Evolutionary conservation across 2,797 vertebrate species (phyloP), one percentile per base, ranked within the genome.

Genomic region (Xenopus petersii): DNA sequence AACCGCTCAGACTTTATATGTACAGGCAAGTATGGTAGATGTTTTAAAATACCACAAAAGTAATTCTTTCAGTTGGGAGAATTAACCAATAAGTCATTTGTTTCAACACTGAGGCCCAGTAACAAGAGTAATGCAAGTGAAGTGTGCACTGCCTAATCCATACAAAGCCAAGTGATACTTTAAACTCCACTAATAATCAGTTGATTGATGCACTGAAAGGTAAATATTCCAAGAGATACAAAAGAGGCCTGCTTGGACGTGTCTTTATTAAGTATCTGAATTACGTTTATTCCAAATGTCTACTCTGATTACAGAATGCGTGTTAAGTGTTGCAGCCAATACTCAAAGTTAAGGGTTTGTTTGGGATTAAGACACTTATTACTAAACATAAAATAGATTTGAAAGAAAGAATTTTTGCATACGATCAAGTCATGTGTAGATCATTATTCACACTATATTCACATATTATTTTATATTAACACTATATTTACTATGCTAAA

Each of bases 131-230:
- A 65, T 46, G 15, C 42, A 47, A 65, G 12, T 48, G n/a, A 65
- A 48, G 64, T 42, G 64, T 65, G 12, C 48, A 47, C 16, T 65
- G 64, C 42, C 62, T 65, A 47, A 65, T 65, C 64, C 64, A 65
- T 48, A 65, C 64, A 65, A 65, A 65, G 42, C 64, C 64, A 47
- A 21, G 42, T 65, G 64, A 65, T 47, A 65, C 64, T 65, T 48
- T 65, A 65, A 65, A 65, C 64, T 65, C 1, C 8, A 10, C n/a
- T 65, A 65, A 65, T 65, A 65, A 48, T 21, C 64, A 65, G 64
- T 21, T 65, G 64, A 65, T 48, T 65, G 64, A 65, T 65, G 64
- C 64, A 48, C 42, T 65, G 64, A 65, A 17, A 65, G 64, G 42
- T 65, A 48, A 46, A 65, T 47, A 47, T 65, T 48, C 64, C 11